These are phyloP conservation scores for Hippocampus abdominalis DNA, from an alignment of 2,113 vertebrate species.

Conservation along the genomic window DNA sequence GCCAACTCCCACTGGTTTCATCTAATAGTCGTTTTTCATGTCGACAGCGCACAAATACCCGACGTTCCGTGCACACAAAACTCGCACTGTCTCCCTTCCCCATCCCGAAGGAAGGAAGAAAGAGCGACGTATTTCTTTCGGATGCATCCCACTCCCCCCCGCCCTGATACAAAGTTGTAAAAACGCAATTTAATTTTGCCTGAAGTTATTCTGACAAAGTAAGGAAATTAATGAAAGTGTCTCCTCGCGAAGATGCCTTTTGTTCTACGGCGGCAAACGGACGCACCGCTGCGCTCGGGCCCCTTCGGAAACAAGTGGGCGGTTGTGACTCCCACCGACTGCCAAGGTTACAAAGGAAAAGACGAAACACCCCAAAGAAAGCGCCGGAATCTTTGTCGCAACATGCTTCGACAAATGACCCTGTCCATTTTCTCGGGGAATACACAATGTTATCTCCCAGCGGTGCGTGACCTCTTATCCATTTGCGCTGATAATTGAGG, in stretches of 20 bases:
- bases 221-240: constrained; percentile 25
- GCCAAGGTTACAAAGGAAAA: constrained; percentile 42
- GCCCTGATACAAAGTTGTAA: constrained; percentile 21
- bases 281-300: constrained; percentile 21
- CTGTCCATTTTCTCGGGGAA: constrained; percentile 28
- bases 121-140: constrained; percentile 2
- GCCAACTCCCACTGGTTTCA: constrained; percentile 59
- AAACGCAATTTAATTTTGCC: constrained; percentile 35
- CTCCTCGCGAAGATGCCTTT: neutral
- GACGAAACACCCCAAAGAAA: neutral
- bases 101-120: constrained; percentile 1
- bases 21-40: constrained; percentile 57
- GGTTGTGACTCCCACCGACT: constrained; percentile 29
- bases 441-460: constrained; percentile 2
- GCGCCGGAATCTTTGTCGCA: neutral
- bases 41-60: constrained; percentile 49
- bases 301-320: constrained; percentile 47
- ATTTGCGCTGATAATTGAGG: constrained; percentile 21
- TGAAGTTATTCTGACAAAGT: constrained; percentile 35
- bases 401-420: constrained; percentile 27
- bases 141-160: neutral
- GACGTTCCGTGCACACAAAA: constrained; percentile 27
- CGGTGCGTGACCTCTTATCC: constrained; percentile 10
- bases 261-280: neutral
- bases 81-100: constrained; percentile 8